Evolutionary conservation across 2,888 invertebrate species (phyloP), one percentile per base, ranked within the genome.

Genomic region (Patella depressa): DNA sequence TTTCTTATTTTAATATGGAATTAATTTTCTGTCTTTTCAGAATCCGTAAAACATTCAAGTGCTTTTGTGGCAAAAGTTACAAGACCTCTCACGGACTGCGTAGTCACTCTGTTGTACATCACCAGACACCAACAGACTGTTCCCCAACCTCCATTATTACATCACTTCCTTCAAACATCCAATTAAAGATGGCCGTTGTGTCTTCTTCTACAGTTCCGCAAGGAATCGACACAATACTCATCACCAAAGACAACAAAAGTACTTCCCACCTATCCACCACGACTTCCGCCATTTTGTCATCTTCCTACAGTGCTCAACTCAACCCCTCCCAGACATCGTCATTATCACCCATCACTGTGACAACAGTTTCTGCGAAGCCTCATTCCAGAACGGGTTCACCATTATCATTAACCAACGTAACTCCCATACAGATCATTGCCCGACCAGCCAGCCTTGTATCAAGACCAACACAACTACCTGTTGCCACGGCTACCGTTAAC

Each of bases 11-110:
- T 24, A n/a, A 15, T 29, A 71, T 29, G 0, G 0, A 17, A 15
- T 71, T 5, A 24, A 34, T 77, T 83, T 83, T 82, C 80, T 45
- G 77, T 83, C 79, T 84, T 92, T 93, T 69, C 93, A 95, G 95
- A 93, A 94, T 95, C 90, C 94, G 94, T 91, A 96, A 96, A 93
- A 94, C 94, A 70, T 96, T 94, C 93, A 95, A 95, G 91, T 96
- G 96, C 81, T 94, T 95, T 90, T 96, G 96, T 93, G 96, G 96
- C 88, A 96, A 96, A 93, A 95, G 94, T 91, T 96, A 96, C 93
- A 95, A 95, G 93, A 95, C 96, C 82, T 93, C 94, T 74, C 95
- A 95, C 91, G 95, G 96, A 79, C 93, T 96, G 88, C 95, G 95
- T 90, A 94, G 94, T 88, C 96, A 96, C 91, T 94, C 94, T 77